Conservation (phyloP, 2,113 vertebrate genomes). For the Chitala chitala region DNA sequence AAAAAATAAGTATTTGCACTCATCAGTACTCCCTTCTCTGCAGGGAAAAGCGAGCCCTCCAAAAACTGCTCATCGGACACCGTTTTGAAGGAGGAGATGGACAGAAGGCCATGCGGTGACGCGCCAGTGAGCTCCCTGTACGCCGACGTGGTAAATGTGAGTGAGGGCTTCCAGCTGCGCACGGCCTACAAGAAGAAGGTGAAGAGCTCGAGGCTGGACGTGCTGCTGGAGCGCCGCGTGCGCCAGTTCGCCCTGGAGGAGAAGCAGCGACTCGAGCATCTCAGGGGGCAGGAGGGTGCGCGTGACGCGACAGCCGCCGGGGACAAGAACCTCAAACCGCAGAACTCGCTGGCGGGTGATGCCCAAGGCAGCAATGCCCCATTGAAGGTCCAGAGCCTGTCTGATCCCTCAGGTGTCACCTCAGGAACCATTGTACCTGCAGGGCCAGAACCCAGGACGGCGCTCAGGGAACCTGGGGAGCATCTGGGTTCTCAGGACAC, state of each 20-base stretch:
- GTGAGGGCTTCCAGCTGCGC: constrained; percentile 87
- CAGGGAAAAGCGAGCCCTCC: constrained; percentile 59
- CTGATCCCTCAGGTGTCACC: not conserved
- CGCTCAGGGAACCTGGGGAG: not conserved
- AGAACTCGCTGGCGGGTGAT: not conserved
- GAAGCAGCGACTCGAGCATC: constrained; percentile 80
- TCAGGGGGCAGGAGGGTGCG: constrained; percentile 34
- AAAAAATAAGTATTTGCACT: not conserved
- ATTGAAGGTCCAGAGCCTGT: not conserved
- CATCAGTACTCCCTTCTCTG: constrained; percentile 39
- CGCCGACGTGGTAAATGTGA: constrained; percentile 90
- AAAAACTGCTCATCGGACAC: constrained; percentile 42
- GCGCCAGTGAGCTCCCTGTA: constrained; percentile 45
- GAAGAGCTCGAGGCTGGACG: constrained; percentile 86
- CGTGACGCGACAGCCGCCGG: not conserved
- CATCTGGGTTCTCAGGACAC: not conserved
- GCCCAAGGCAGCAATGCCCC: not conserved
- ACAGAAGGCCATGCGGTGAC: constrained; percentile 48
- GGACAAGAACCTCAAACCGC: not conserved
- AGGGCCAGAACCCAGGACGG: not conserved
- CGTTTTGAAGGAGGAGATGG: constrained; percentile 54
- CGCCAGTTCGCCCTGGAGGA: constrained; percentile 95
- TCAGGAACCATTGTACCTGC: not conserved
- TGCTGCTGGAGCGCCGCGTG: constrained; percentile 85
- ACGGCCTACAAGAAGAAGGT: constrained; percentile 93